Conservation (phyloP, 2,113 vertebrate species). For the Cryptotis parvus region DNA sequence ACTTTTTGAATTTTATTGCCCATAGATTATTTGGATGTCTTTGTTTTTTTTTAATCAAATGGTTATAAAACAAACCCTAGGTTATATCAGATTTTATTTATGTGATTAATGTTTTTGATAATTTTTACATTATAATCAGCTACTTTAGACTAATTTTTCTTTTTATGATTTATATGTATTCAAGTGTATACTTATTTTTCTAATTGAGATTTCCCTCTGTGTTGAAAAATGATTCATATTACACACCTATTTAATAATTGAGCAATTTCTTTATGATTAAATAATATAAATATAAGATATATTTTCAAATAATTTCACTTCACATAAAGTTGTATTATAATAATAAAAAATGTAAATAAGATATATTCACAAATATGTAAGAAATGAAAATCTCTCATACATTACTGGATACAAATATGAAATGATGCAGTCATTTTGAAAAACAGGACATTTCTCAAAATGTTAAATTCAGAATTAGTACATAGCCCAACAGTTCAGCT, state of each 20-base stretch:
- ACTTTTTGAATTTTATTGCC: background rate
- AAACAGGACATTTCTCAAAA: background rate
- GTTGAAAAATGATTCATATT: background rate
- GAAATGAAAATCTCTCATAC: background rate
- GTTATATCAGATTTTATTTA: background rate
- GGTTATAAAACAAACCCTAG: background rate
- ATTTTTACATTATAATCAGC: background rate
- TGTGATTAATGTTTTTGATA: background rate
- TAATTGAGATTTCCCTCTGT: background rate
- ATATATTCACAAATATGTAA: background rate
- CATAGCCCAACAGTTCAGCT: background rate
- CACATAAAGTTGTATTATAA: background rate
- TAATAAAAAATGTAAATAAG: background rate
- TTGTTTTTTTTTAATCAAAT: background rate
- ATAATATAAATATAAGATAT: background rate
- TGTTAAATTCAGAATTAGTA: background rate
- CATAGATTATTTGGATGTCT: background rate
- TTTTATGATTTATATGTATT: background rate
- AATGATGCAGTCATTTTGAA: background rate
- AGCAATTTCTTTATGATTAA: background rate
- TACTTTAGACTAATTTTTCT: background rate
- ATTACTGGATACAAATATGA: background rate
- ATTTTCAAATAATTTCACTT: slow-evolving; percentile 20
- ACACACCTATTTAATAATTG: background rate
- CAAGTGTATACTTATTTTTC: background rate